Evolutionary conservation across 2,797 vertebrate species (phyloP), one percentile per base, ranked within the genome.

Genomic region (Manis crassicaudata): DNA sequence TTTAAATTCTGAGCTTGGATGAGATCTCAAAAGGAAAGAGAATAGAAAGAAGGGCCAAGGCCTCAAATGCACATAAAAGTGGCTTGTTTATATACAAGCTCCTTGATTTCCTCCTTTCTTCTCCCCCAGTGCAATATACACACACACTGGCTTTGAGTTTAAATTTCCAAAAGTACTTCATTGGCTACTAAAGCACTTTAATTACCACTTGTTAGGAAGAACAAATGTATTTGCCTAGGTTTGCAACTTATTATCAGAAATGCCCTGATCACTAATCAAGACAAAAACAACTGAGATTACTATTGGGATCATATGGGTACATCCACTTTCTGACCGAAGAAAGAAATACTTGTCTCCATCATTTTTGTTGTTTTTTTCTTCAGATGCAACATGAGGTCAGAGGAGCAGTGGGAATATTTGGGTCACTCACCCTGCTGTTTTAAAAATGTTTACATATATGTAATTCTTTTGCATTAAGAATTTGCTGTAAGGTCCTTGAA

Each of bases 171-270:
- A 95, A 90, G 27, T 85, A 29, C 29, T 93, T 35, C 50, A 81
- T 50, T 82, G 80, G 79, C 63, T 46, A 75, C 23, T n/a, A 80
- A 93, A 40, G 43, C 77, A 80, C 65, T 92, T 95, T 88, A 90
- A 92, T 92, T 94, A 88, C 27, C 32, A 79, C 54, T 84, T 46
- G 35, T 93, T 86, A 83, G 89, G 85, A 88, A 63, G 75, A 77
- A 93, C 37, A 84, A 92, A 95, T 32, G 17, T 27, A 89, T 92
- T 90, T 84, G 77, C 67, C 70, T 85, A 85, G 56, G 35, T 94
- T 96, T 88, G 62, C 32, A 94, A 88, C 58, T 95, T 81, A 86
- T 88, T 87, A 92, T 80, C 43, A 97, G 67, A 96, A 96, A 92
- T 92, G 60, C 35, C 58, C 40, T 50, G n/a, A 2, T 92, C 77